Conservation (phyloP, 2,113 vertebrate species). For the Neotoma lepida region DNA sequence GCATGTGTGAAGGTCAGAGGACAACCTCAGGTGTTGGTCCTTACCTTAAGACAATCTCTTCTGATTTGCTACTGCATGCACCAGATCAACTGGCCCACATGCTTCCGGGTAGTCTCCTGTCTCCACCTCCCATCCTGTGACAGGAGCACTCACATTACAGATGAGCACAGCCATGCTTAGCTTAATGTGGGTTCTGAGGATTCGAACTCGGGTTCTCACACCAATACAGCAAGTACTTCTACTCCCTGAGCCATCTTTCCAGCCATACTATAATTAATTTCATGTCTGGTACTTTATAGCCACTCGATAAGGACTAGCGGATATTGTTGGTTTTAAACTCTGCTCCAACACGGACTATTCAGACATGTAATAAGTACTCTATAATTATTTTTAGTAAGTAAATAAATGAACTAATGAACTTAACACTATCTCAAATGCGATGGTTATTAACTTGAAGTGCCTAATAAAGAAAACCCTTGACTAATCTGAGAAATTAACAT, state of each 20-base stretch:
- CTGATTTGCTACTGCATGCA: background rate
- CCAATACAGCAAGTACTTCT: background rate
- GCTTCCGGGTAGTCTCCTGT: background rate
- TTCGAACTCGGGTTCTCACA: background rate
- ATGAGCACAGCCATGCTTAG: background rate
- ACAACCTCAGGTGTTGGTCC: background rate
- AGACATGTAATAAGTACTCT: background rate
- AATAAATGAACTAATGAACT: slow-evolving; percentile 29
- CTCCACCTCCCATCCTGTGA: background rate
- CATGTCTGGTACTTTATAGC: background rate
- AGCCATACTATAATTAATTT: background rate
- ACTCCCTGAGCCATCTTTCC: background rate
- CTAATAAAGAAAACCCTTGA: background rate
- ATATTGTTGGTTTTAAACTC: slow-evolving; percentile 1
- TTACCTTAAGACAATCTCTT: background rate
- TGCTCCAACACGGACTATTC: background rate
- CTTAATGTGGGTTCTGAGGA: too few relatives aligned
- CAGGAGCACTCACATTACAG: background rate
- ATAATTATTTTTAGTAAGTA: slow-evolving; percentile 11
- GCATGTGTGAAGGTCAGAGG: background rate
- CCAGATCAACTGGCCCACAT: background rate
- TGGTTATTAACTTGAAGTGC: background rate
- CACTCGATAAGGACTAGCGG: background rate
- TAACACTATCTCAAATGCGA: background rate
- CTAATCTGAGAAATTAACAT: background rate